A percentile compares a stretch with the other conserved stretches of the same genome.
Conservation (phyloP, 2,888 invertebrate genomes). For the Nephrotoma flavescens region DNA sequence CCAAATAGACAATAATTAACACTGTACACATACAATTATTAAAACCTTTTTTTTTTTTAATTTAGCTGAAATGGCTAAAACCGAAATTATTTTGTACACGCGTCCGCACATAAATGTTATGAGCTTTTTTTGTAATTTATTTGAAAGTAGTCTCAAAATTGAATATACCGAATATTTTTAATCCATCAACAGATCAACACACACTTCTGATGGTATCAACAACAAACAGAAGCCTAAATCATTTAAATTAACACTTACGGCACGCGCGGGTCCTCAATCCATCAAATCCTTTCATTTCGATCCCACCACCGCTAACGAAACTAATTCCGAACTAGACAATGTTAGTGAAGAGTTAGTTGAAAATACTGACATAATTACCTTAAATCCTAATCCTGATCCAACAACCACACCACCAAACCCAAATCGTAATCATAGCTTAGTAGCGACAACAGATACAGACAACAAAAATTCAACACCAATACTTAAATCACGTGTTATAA, state of each 20-base stretch:
- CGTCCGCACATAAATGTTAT: neutral
- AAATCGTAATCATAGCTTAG: neutral
- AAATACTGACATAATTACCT: neutral
- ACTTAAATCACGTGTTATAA: conserved; percentile 8
- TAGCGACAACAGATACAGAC: neutral
- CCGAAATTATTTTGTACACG: neutral
- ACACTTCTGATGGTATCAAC: conserved; percentile 16
- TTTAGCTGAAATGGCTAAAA: neutral
- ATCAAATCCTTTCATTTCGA: conserved; percentile 22
- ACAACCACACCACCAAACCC: conserved; percentile 5
- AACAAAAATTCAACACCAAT: neutral
- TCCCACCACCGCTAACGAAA: neutral
- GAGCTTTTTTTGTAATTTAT: neutral
- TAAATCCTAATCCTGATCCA: neutral
- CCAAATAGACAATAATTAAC: neutral
- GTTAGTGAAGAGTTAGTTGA: conserved; percentile 9
- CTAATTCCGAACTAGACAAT: neutral
- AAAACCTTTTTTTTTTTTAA: neutral
- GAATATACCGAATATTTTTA: conserved; percentile 2
- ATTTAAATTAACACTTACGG: conserved; percentile 22
- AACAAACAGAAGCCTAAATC: conserved; percentile 21
- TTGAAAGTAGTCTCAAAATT: neutral
- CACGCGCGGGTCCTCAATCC: conserved; percentile 26
- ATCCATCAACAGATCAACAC: conserved; percentile 16
- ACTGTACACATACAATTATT: neutral